These are phyloP conservation scores for Eubasilissa splendida DNA, from an alignment of 2,888 invertebrate species.

Conservation along the genomic window DNA sequence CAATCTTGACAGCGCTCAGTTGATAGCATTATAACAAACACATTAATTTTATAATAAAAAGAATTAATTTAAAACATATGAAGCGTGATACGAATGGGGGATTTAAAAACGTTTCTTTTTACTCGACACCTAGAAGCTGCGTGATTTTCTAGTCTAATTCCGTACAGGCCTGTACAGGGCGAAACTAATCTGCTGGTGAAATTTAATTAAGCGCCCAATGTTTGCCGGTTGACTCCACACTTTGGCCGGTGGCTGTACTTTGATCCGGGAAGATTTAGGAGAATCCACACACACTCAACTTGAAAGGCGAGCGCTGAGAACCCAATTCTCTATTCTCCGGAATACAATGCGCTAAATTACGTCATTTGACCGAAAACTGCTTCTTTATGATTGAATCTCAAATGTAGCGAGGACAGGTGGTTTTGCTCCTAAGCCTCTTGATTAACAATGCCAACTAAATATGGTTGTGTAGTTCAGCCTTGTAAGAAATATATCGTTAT, in stretches of 20 bases:
- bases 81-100: not conserved
- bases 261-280: constrained; percentile 37
- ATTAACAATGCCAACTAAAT: no score
- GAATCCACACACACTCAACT: constrained; percentile 29
- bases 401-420: no score
- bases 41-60: not conserved
- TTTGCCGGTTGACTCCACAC: constrained; percentile 51
- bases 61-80: not conserved
- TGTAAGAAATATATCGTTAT: no score
- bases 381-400: not conserved
- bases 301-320: constrained; percentile 1
- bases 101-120: not conserved
- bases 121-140: not conserved
- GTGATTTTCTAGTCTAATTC: not conserved
- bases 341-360: constrained; percentile 21
- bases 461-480: no score
- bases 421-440: no score
- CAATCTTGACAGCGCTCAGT: not conserved
- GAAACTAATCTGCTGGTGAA: constrained; percentile 54
- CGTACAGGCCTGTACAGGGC: not conserved
- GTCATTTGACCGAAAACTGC: not conserved
- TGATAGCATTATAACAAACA: not conserved
- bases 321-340: constrained; percentile 4
- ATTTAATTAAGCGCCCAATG: constrained; percentile 54
- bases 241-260: constrained; percentile 35